A percentile compares a stretch with the other conserved stretches of the same genome.
These are phyloP conservation scores for Calliphora vicina DNA, from an alignment of 1,140 invertebrate species.

Conservation along the genomic window DNA sequence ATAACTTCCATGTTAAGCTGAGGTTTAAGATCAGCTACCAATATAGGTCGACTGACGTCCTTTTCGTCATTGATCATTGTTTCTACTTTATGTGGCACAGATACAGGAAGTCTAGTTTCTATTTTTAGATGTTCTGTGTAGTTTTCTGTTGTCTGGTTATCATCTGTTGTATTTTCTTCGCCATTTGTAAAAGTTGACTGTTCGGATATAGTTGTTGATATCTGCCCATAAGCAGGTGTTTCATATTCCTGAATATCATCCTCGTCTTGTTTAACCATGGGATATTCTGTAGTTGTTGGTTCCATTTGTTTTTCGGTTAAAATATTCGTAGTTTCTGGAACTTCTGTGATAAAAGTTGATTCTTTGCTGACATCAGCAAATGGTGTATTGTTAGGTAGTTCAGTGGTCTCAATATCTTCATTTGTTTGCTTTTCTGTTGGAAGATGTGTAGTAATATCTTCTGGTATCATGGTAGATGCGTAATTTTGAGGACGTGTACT, in stretches of 20 bases:
- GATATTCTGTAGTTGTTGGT: not conserved
- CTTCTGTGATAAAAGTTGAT: not conserved
- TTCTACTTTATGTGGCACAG: constrained; percentile 10
- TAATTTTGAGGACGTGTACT: not conserved
- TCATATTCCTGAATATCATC: too few species aligned
- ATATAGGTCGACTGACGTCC: constrained; percentile 45
- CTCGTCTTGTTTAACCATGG: not conserved
- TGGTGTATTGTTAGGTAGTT: constrained; percentile 46
- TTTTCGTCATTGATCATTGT: not conserved
- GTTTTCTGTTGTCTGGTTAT: not conserved
- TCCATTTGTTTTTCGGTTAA: not conserved
- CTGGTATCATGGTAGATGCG: not conserved
- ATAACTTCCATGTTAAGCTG: constrained; percentile 56
- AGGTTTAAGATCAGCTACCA: constrained; percentile 55
- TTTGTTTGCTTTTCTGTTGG: not conserved
- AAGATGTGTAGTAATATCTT: not conserved
- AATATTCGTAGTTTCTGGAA: not conserved
- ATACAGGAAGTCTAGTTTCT: constrained; percentile 1
- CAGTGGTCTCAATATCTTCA: constrained; percentile 51
- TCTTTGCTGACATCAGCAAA: constrained; percentile 31
- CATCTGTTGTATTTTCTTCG: not conserved
- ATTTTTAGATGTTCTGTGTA: not conserved
- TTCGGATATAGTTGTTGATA: not conserved
- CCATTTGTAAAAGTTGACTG: constrained; percentile 12
- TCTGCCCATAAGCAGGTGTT: not conserved